Evolutionary conservation across 2,113 vertebrate genomes (phyloP).

Genomic region (Elephas maximus): DNA sequence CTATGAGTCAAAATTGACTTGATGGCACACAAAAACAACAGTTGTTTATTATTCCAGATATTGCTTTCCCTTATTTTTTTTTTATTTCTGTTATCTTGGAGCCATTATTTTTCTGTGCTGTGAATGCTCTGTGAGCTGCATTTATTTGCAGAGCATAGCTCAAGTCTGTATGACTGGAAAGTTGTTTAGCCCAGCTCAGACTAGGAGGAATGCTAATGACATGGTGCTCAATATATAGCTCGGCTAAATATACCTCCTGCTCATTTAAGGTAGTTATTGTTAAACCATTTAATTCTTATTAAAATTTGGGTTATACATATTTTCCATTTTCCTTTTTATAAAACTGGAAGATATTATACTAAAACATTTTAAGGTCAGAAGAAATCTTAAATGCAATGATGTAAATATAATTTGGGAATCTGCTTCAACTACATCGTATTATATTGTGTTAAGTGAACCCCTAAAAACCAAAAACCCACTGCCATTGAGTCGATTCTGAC

Average conservation of each 20-base stretch:
- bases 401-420: constrained; percentile 35
- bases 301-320: neutral
- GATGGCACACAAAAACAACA: too few species aligned
- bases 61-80: neutral
- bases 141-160: neutral
- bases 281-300: neutral
- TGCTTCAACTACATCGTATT: neutral
- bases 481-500: too few species aligned
- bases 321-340: neutral
- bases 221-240: neutral
- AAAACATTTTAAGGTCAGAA: constrained; percentile 39
- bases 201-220: neutral
- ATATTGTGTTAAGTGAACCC: neutral
- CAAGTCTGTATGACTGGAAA: neutral
- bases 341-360: neutral
- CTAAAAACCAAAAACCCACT: neutral
- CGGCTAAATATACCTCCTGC: neutral
- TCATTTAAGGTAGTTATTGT: neutral
- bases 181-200: neutral
- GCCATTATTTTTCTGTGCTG: neutral
- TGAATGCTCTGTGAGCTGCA: neutral
- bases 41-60: neutral
- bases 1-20: too few species aligned
- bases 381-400: neutral
- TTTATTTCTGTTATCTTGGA: neutral